Evolutionary conservation across 2,113 vertebrate genomes (phyloP).

Genomic region (Dipodomys merriami): DNA sequence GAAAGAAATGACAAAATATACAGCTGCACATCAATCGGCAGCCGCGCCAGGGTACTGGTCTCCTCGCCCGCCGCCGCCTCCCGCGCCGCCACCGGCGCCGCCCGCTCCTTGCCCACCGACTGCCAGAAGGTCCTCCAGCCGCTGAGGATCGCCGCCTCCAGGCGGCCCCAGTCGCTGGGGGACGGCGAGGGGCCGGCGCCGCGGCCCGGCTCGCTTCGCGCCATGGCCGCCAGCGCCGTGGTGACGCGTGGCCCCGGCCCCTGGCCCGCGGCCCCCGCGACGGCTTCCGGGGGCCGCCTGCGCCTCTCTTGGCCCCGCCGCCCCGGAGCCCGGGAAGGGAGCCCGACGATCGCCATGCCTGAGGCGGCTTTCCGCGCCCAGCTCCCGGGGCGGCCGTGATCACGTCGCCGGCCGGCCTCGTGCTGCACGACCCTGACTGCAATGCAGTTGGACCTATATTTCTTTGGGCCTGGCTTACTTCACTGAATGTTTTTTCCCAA

Average conservation of each 20-base stretch:
- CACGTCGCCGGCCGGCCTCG: too few relatives aligned
- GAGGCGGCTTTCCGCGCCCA: not conserved
- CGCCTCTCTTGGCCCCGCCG: not conserved
- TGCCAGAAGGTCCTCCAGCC: conserved; percentile 88
- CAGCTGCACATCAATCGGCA: conserved; percentile 94
- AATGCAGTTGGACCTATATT: too few relatives aligned
- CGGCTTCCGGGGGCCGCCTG: not conserved
- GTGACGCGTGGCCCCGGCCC: rapidly evolving
- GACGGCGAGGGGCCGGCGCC: not conserved
- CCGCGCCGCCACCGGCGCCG: not conserved
- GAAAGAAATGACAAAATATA: conserved; percentile 93
- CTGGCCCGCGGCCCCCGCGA: too few relatives aligned
- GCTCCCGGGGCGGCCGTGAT: not conserved
- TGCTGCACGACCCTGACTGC: too few relatives aligned
- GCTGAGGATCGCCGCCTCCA: conserved; percentile 85
- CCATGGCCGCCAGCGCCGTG: conserved; percentile 66
- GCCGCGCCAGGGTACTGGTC: conserved; percentile 75
- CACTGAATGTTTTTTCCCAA: too few relatives aligned
- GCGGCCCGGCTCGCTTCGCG: not conserved
- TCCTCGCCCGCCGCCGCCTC: not conserved
- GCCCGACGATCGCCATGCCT: too few relatives aligned
- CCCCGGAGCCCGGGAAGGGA: not conserved
- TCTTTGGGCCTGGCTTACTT: too few relatives aligned
- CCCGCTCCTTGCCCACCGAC: conserved; percentile 76
- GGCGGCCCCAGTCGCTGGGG: conserved; percentile 71